Conservation (phyloP, 2,113 vertebrate genomes). For the Mionectes macconnelli region DNA sequence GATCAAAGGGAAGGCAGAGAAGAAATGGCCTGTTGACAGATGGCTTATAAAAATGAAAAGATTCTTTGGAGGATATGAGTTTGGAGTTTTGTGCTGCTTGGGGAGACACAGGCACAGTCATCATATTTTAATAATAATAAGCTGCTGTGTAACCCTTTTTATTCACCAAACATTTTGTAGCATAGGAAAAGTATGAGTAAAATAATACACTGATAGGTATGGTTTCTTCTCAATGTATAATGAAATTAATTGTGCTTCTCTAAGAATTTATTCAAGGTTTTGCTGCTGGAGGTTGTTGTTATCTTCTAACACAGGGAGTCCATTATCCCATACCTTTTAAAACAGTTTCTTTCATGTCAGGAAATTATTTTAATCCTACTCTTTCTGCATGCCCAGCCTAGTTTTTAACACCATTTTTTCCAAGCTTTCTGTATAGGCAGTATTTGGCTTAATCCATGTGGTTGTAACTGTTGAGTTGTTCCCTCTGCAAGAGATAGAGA, state of each 20-base stretch:
- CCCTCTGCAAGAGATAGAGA: not conserved
- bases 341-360: not conserved
- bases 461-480: not conserved
- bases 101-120: not conserved
- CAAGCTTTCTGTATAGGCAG: not conserved
- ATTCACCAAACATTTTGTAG: not conserved
- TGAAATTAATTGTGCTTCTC: slow-evolving; percentile 3
- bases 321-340: not conserved
- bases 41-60: slow-evolving; percentile 41
- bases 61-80: not conserved
- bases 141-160: not conserved
- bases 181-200: not conserved
- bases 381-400: not conserved
- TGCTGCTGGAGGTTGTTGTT: not conserved
- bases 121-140: slow-evolving; percentile 41
- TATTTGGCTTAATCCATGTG: not conserved
- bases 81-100: slow-evolving; percentile 16
- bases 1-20: slow-evolving; percentile 31
- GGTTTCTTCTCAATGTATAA: not conserved
- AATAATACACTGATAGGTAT: not conserved
- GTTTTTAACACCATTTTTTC: not conserved
- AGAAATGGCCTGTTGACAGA: slow-evolving; percentile 50
- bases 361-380: not conserved
- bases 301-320: not conserved
- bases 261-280: not conserved